Conservation (phyloP, 2,113 vertebrate species). For the Sciurus niger region DNA sequence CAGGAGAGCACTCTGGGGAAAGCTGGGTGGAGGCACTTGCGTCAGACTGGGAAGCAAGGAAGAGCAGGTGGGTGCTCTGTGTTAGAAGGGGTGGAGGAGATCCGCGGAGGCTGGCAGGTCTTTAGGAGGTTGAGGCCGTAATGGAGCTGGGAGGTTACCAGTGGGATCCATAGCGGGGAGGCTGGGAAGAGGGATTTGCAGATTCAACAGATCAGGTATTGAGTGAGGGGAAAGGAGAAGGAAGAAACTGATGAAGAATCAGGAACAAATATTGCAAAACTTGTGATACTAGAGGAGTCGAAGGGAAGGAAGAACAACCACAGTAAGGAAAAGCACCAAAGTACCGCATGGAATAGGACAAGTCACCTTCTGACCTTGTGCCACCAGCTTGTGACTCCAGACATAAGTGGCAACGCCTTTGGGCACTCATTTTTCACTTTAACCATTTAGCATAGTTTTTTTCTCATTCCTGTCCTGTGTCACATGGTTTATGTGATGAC, state of each 20-base stretch:
- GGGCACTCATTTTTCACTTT: neutral
- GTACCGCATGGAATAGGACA: neutral
- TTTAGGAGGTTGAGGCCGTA: neutral
- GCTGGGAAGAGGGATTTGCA: neutral
- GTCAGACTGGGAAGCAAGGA: neutral
- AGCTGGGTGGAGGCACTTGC: neutral
- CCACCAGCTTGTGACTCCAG: neutral
- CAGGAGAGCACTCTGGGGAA: neutral
- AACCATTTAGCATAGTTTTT: constrained; percentile 5
- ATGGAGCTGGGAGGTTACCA: neutral
- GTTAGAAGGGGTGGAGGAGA: neutral
- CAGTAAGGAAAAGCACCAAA: neutral
- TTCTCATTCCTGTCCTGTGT: neutral
- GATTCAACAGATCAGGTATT: neutral
- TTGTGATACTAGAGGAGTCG: neutral
- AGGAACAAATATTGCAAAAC: neutral
- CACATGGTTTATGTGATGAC: neutral
- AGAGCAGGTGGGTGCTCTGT: neutral
- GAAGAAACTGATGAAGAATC: neutral
- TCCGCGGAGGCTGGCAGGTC: neutral
- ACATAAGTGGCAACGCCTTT: no score
- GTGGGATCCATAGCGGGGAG: neutral
- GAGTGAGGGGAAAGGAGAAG: neutral
- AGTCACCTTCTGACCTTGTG: neutral
- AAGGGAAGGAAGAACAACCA: neutral